Evolutionary conservation across 2,113 vertebrate genomes (phyloP).

Genomic region (Diphyllodes magnificus): DNA sequence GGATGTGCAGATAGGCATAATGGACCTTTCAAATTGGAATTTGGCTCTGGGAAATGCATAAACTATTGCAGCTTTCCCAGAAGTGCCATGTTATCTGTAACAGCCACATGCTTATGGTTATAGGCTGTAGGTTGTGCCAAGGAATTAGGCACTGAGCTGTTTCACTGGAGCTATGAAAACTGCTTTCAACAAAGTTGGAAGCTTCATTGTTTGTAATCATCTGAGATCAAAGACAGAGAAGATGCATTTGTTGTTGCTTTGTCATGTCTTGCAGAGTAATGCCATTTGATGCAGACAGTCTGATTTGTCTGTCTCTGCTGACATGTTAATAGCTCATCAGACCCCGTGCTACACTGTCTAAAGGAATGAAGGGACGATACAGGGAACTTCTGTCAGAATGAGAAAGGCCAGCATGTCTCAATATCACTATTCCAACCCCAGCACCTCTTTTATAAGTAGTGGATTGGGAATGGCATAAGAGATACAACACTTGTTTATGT

Average conservation of each 20-base stretch:
- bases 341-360: not conserved
- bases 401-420: not conserved
- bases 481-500: not conserved
- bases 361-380: not conserved
- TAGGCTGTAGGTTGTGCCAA: not conserved
- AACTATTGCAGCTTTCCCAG: not conserved
- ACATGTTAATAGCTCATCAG: not conserved
- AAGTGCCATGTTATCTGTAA: conserved; percentile 28
- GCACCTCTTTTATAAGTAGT: not conserved
- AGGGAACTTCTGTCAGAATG: not conserved
- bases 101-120: not conserved
- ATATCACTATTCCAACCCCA: not conserved
- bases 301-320: not conserved
- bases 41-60: not conserved
- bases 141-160: not conserved
- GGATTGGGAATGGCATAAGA: not conserved
- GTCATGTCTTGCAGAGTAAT: not conserved
- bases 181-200: not conserved
- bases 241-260: not conserved
- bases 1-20: not conserved
- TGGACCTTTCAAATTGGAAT: not conserved
- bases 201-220: not conserved
- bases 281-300: not conserved
- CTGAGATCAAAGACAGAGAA: not conserved
- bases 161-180: not conserved